Conservation (phyloP, 2,113 vertebrate genomes). For the Actenoides lindsayi region DNA sequence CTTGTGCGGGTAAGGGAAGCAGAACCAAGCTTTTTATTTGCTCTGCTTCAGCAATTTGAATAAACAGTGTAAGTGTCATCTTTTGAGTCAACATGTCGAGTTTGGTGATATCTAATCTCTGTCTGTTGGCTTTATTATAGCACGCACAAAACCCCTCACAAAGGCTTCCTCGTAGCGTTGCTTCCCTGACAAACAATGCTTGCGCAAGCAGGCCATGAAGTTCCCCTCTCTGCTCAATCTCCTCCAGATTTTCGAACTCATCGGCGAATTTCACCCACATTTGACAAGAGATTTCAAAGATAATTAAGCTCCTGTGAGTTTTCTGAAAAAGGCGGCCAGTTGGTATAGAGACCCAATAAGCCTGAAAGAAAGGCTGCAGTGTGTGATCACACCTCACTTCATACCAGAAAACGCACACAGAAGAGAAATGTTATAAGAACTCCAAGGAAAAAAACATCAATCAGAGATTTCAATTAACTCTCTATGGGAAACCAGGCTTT, state of each 20-base stretch:
- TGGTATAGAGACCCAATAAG: slow-evolving; percentile 15
- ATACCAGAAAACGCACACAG: neutral
- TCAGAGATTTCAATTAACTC: slow-evolving; percentile 57
- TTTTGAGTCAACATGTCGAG: slow-evolving; percentile 13
- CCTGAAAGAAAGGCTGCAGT: slow-evolving; percentile 44
- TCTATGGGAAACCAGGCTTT: slow-evolving; percentile 39
- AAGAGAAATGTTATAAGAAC: neutral
- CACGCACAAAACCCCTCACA: neutral
- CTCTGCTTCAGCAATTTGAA: slow-evolving; percentile 17
- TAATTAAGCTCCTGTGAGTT: slow-evolving; percentile 45
- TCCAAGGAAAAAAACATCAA: slow-evolving; percentile 40
- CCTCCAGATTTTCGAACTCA: neutral
- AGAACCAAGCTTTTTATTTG: neutral
- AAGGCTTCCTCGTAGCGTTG: neutral
- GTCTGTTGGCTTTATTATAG: neutral
- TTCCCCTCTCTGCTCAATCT: neutral
- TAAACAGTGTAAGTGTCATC: slow-evolving; percentile 22
- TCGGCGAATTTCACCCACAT: neutral
- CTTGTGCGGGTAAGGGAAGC: neutral
- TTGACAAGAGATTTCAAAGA: slow-evolving; percentile 28
- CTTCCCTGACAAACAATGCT: neutral
- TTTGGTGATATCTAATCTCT: neutral
- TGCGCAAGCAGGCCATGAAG: neutral
- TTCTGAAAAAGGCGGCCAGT: slow-evolving; percentile 21
- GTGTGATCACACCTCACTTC: slow-evolving; percentile 55